Evolutionary conservation across 2,797 vertebrate genomes (phyloP).

Genomic region (Pogoniulus pusillus): DNA sequence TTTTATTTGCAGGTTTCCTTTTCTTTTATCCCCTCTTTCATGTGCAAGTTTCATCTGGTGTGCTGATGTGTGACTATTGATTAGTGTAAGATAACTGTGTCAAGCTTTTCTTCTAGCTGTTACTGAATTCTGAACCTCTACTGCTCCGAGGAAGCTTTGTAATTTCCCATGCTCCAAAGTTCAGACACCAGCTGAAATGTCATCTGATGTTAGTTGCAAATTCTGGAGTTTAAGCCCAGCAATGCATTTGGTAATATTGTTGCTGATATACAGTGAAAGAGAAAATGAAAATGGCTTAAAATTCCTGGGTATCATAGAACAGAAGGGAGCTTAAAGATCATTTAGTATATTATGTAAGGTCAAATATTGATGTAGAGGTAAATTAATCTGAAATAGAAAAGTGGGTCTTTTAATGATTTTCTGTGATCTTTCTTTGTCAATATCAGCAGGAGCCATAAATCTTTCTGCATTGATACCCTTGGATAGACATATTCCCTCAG

Average conservation of each 20-base stretch:
- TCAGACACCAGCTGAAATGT: neutral
- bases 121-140: neutral
- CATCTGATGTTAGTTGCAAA: neutral
- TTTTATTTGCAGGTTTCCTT: neutral
- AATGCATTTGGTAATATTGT: neutral
- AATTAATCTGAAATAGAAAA: neutral
- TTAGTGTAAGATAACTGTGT: neutral
- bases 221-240: neutral
- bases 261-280: neutral
- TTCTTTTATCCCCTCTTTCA: neutral
- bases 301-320: neutral
- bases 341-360: neutral
- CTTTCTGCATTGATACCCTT: neutral
- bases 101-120: neutral
- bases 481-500: neutral
- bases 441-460: neutral
- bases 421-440: neutral
- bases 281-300: neutral
- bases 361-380: neutral
- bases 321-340: too few relatives aligned
- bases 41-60: neutral
- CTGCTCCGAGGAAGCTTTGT: neutral
- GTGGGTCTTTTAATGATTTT: neutral
- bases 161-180: neutral
- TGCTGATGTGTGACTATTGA: neutral